Evolutionary conservation across 1,140 invertebrate species (phyloP).

Genomic region (Procambarus clarkii): DNA sequence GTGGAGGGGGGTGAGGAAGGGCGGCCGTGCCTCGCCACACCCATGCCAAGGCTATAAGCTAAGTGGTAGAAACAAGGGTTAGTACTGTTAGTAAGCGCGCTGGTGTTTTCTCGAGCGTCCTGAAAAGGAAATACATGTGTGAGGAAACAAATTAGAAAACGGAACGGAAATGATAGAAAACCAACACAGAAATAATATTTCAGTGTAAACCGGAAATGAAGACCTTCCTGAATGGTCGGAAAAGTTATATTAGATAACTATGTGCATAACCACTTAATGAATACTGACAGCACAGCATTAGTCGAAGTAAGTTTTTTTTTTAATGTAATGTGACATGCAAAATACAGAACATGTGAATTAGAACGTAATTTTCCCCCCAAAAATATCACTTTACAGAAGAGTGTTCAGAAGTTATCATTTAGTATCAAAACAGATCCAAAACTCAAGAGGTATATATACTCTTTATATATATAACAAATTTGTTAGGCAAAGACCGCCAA

Average conservation of each 20-base stretch:
- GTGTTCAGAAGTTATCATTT: not conserved
- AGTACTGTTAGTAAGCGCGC: slow-evolving; percentile 66
- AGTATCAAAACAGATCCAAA: not conserved
- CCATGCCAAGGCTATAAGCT: slow-evolving; percentile 55
- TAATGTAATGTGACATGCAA: not conserved
- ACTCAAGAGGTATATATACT: not conserved
- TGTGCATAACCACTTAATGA: too few relatives aligned
- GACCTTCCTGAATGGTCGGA: not conserved
- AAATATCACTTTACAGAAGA: not conserved
- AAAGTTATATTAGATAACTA: not conserved
- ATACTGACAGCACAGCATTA: not conserved
- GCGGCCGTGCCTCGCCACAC: slow-evolving; percentile 2
- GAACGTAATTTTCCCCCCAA: too few relatives aligned
- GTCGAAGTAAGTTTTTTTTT: not conserved
- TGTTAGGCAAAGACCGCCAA: not conserved
- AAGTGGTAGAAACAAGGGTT: slow-evolving; percentile 59
- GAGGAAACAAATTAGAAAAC: slow-evolving; percentile 46
- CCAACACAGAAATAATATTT: not conserved
- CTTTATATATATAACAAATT: not conserved
- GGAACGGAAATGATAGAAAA: slow-evolving; percentile 54
- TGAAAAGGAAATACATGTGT: slow-evolving; percentile 68
- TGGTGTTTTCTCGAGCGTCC: slow-evolving; percentile 61
- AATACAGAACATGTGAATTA: too few relatives aligned
- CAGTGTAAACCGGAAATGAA: not conserved
- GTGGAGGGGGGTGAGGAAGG: not conserved